Base-by-base conservation (phyloP, 1,140 invertebrate species). In the Drosophila persimilis region DNA sequence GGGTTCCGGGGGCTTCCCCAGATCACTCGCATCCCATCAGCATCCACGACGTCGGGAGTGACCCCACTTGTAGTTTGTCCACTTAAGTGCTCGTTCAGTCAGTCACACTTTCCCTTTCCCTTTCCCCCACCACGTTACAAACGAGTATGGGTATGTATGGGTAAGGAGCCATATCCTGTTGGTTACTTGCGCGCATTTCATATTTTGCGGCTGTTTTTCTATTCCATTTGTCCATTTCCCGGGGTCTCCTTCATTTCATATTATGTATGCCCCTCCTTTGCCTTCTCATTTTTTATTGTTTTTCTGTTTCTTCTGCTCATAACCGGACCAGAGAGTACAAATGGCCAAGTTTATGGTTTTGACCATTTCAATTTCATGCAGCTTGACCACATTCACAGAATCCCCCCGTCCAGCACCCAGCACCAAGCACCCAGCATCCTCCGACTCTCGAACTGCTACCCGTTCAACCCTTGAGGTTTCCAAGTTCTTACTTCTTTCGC, bases 311-410 rank as follows among this genome's bases (percentile, higher is more conserved):
- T 54, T 67, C 57, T 64, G 65, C 80, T 77, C 80, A 70, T 76
- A 80, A 73, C 77, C 64, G 47, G 62, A 41, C 51, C 26, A 45
- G 39, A 72, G 59, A 86, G 65, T 85, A 85, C 77, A 85, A 85
- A 86, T 85, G 80, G 80, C 69, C 81, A 85, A 80, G 73, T 85
- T 85, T 85, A 85, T 86, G 81, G 73, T 65, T 39, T 77, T 61
- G 80, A 62, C 77, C 81, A 86, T 85, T 85, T 85, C 81, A 85
- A 85, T 85, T 85, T 85, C 74, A 85, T 86, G 81, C 81, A 85
- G 77, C 80, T 85, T 85, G 80, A 85, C 80, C 80, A 72, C 80
- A 84, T 69, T 75, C 72, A 75, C 75, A 74, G 67, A 13, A 35
- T 15, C 24, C n/a, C 50, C 20, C 11, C 39, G 15, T 13, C 22